Conservation (phyloP, 1,140 invertebrate genomes). For the Lordiphosa clarofinis region DNA sequence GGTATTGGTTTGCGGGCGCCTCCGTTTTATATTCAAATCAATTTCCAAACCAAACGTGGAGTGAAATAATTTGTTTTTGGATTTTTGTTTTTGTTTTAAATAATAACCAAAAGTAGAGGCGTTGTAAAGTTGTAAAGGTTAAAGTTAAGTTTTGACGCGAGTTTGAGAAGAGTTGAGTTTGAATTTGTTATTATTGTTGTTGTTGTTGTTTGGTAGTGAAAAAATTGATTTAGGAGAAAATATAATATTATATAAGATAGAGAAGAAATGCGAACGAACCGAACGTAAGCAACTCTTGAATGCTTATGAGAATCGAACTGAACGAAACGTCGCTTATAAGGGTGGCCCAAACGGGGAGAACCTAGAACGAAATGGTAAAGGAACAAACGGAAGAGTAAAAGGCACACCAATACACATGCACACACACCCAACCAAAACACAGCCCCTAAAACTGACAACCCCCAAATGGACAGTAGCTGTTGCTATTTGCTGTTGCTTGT, state of each 20-base stretch:
- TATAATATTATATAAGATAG: constrained; percentile 80
- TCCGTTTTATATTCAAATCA: constrained; percentile 24
- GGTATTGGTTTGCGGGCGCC: constrained; percentile 7
- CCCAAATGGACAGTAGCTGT: constrained; percentile 56
- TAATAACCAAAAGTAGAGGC: constrained; percentile 43
- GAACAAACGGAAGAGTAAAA: constrained; percentile 7
- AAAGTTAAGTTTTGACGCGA: constrained; percentile 65
- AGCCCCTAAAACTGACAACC: constrained; percentile 64
- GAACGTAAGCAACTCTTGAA: constrained; percentile 80
- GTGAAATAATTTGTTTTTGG: constrained; percentile 37
- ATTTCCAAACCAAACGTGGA: constrained; percentile 47
- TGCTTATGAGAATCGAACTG: constrained; percentile 71
- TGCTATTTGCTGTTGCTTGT: constrained; percentile 61
- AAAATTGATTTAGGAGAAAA: constrained; percentile 79
- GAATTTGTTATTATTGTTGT: constrained; percentile 61
- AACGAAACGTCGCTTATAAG: constrained; percentile 72
- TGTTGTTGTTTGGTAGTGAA: constrained; percentile 71
- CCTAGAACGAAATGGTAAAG: constrained; percentile 10
- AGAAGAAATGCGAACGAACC: constrained; percentile 80
- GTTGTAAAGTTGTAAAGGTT: constrained; percentile 57
- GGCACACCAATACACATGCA: constrained; percentile 5
- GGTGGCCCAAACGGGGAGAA: constrained; percentile 44
- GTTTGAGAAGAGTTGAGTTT: constrained; percentile 57
- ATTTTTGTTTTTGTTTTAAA: constrained; percentile 19
- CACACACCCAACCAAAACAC: constrained; percentile 19